Evolutionary conservation across 2,888 invertebrate genomes (phyloP), one percentile per base, ranked within the genome.

Genomic region (Colostygia pectinataria): DNA sequence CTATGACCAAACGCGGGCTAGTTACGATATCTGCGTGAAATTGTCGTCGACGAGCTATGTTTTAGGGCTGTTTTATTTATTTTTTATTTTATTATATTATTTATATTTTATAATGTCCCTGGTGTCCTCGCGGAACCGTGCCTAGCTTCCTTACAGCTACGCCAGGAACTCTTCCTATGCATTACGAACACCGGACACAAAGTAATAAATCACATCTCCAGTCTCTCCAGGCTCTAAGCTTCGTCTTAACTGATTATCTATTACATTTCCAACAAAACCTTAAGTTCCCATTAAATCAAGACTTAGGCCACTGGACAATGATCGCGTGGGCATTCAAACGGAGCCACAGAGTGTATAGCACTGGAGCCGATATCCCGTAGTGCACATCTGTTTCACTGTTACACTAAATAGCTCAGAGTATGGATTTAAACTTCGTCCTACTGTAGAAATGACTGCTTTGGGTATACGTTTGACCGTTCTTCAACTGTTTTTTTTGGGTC

Each of bases 331-430:
- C 73, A 67, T 63, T 65, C 52, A 56, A 37, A 51, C 31, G 20
- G 29, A 39, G 54, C 49, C 46, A 42, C 24, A 47, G 42, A 42
- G 37, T 37, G 24, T 34, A 14, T 20, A 42, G 23, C 12, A 39
- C 24, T 34, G 58, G 58, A 49, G 59, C 53, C 50, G 67, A 62
- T 60, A 63, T 77, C 81, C 81, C 70, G 82, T 70, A 52, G 80
- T 59, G 82, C 71, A 64, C 77, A 78, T 75, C 78, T 75, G 76
- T 80, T 73, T 68, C 63, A 62, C 59, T 50, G 58, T 57, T 20
- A 29, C 41, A 33, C 38, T 31, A 25, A 34, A 40, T 24, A 29
- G 31, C 41, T 20, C 1, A 4, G 42, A 49, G 43, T n/a, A 42
- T 28, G 18, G 31, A 51, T 7, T 14, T 10, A 15, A 36, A 24